Evolutionary conservation across 2,888 invertebrate genomes (phyloP).

Genomic region (Eristalis intricaria): DNA sequence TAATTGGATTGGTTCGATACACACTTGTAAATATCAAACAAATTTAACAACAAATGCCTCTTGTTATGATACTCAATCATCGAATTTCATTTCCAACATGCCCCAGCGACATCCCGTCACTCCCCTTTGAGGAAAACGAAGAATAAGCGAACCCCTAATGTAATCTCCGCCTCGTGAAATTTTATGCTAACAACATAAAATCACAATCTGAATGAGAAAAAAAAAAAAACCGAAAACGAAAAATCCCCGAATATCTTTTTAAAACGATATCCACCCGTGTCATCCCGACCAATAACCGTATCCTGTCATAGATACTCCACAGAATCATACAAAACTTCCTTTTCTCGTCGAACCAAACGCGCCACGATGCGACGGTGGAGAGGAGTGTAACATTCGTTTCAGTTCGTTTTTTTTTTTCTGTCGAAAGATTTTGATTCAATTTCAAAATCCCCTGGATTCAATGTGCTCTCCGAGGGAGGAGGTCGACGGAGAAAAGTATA

Average conservation of each 20-base stretch:
- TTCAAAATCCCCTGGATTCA: conserved; percentile 68
- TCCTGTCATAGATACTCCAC: conserved; percentile 71
- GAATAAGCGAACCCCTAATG: conserved; percentile 45
- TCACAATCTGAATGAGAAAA: conserved; percentile 60
- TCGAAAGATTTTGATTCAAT: conserved; percentile 72
- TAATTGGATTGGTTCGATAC: conserved; percentile 3
- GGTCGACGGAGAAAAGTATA: conserved; percentile 35
- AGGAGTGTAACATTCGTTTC: background rate
- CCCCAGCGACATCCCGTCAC: conserved; percentile 25
- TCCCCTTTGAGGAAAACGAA: conserved; percentile 11
- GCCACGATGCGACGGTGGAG: conserved; percentile 6
- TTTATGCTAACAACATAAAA: conserved; percentile 72
- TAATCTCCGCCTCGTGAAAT: conserved; percentile 71
- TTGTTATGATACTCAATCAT: conserved; percentile 47
- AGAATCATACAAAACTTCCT: conserved; percentile 69
- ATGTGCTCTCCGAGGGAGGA: conserved; percentile 62
- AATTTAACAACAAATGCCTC: conserved; percentile 25
- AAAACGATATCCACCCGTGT: conserved; percentile 69
- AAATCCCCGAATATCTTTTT: conserved; percentile 61
- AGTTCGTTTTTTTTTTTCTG: background rate
- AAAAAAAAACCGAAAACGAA: conserved; percentile 1
- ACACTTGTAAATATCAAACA: conserved; percentile 8
- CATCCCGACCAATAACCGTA: conserved; percentile 70
- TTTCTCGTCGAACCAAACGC: conserved; percentile 48
- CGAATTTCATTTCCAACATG: conserved; percentile 34